phyloP scores from a whole-genome alignment of 2,113 vertebrate species.

The Baryphthengus martii region DNA sequence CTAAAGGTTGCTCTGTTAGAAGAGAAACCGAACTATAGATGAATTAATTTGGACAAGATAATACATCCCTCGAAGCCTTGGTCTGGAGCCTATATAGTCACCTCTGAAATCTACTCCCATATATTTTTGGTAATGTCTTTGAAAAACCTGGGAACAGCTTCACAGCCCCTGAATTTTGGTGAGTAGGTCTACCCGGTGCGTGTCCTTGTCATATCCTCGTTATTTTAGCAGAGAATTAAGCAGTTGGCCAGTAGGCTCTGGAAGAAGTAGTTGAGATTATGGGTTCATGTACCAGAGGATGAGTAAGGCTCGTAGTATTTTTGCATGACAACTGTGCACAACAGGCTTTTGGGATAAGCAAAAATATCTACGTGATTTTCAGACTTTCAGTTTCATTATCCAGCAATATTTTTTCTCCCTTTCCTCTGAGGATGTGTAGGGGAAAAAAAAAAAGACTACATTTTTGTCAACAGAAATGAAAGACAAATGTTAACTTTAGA shows the following conservation, averaged over 20 bases:
- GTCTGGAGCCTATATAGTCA: neutral
- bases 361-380: neutral
- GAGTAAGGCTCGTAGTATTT: neutral
- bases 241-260: neutral
- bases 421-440: neutral
- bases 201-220: neutral
- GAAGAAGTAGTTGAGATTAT: neutral
- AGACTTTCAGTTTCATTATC: neutral
- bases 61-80: neutral
- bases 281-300: neutral
- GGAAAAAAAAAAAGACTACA: neutral
- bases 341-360: constrained; percentile 12
- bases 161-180: accelerated
- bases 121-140: neutral
- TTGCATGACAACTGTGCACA: neutral
- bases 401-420: neutral
- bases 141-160: neutral
- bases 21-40: neutral
- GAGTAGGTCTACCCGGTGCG: neutral
- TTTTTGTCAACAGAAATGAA: constrained; percentile 31
- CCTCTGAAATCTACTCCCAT: neutral
- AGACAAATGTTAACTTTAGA: constrained; percentile 6
- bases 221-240: neutral
- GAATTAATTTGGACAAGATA: neutral
- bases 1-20: neutral